phyloP scores from a whole-genome alignment of 2,113 vertebrate genomes.

The Brachyhypopomus gauderio region DNA sequence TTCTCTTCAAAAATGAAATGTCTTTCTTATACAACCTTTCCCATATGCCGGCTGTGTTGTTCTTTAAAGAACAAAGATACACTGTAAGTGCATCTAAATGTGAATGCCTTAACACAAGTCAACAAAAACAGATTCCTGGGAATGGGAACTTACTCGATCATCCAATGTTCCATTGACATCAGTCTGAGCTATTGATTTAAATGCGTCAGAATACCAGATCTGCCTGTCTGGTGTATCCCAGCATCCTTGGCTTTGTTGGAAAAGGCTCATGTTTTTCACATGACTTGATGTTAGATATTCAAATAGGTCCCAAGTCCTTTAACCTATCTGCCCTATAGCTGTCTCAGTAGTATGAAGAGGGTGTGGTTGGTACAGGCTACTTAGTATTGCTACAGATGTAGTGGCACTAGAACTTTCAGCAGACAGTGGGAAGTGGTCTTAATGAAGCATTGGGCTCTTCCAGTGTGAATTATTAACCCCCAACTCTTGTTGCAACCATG shows the following conservation, averaged over 20 bases:
- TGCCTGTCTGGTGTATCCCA: too few species aligned
- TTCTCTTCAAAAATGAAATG: not conserved
- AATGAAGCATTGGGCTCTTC: conserved; percentile 39
- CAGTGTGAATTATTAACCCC: conserved; percentile 57
- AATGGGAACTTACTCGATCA: too few species aligned
- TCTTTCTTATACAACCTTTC: not conserved
- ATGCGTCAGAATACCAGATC: too few species aligned
- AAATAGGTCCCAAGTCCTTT: not conserved
- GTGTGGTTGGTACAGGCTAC: not conserved
- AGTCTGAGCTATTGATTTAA: not conserved
- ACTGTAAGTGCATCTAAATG: not conserved
- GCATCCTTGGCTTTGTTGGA: not conserved
- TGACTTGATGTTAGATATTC: not conserved
- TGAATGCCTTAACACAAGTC: not conserved
- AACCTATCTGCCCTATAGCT: not conserved
- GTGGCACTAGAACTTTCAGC: not conserved
- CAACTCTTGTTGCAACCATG: conserved; percentile 27
- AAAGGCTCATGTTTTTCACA: not conserved
- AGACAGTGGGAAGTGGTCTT: conserved; percentile 10
- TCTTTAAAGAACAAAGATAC: not conserved
- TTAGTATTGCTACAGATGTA: not conserved
- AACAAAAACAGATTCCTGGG: not conserved
- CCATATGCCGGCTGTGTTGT: not conserved
- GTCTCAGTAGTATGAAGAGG: not conserved
- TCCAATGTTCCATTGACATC: not conserved